A percentile compares a stretch with the other conserved stretches of the same genome.
phyloP scores from a whole-genome alignment of 2,113 vertebrate species.

The Sminthopsis crassicaudata region DNA sequence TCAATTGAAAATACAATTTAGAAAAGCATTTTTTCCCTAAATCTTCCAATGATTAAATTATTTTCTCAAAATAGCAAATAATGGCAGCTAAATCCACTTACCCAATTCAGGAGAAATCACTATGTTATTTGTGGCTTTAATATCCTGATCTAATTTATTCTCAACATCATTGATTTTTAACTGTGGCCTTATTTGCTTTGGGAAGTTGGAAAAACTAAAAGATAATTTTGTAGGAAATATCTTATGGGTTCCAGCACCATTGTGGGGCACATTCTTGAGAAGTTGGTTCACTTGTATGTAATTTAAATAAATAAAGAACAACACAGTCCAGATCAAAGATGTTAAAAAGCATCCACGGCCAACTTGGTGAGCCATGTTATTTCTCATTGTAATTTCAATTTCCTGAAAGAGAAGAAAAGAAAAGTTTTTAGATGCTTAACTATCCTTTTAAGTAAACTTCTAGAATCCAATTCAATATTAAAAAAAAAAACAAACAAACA shows the following conservation, averaged over 20 bases:
- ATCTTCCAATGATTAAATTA: slow-evolving; percentile 31
- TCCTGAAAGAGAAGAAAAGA: slow-evolving; percentile 49
- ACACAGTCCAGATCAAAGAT: slow-evolving; percentile 21
- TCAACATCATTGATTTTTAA: fast-evolving
- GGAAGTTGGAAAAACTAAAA: fast-evolving
- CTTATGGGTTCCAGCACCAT: fast-evolving
- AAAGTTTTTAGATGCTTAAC: slow-evolving; percentile 35
- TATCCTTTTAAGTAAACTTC: neutral
- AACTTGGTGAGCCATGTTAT: neutral
- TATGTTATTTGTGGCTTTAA: neutral
- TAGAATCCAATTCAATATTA: slow-evolving; percentile 25
- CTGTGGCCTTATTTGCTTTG: fast-evolving
- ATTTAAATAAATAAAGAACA: neutral
- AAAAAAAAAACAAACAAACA: neutral
- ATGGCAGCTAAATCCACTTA: slow-evolving; percentile 27
- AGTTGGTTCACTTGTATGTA: neutral
- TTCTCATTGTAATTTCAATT: slow-evolving; percentile 49
- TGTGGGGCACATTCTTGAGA: neutral
- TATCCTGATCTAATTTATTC: neutral
- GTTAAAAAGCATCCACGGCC: neutral
- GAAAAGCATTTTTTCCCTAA: slow-evolving; percentile 1
- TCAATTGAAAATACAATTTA: neutral
- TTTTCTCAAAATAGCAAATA: neutral
- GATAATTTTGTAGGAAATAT: neutral
- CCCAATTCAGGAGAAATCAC: neutral